Evolutionary conservation across 2,888 invertebrate species (phyloP).

Genomic region (Bhutanitis thaidina): DNA sequence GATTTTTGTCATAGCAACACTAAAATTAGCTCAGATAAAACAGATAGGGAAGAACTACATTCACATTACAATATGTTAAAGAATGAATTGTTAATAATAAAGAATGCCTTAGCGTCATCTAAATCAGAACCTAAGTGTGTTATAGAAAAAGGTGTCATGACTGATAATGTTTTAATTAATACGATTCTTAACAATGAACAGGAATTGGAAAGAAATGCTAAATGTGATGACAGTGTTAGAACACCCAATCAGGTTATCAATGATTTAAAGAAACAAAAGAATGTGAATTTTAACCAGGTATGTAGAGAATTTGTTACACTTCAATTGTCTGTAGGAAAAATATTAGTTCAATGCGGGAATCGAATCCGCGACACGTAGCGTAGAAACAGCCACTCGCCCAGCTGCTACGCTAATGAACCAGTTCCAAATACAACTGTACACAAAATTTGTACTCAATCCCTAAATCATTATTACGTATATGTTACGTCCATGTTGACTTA

Average conservation of each 20-base stretch:
- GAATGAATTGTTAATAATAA: constrained; percentile 46
- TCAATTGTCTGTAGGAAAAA: no score
- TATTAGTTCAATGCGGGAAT: no score
- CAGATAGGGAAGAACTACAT: constrained; percentile 35
- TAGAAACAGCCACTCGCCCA: no score
- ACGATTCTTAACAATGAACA: constrained; percentile 46
- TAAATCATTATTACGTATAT: no score
- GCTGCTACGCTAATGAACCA: no score
- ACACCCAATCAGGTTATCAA: constrained; percentile 51
- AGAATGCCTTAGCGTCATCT: constrained; percentile 43
- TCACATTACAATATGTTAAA: constrained; percentile 46
- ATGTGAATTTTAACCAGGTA: constrained; percentile 62
- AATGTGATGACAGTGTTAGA: constrained; percentile 32
- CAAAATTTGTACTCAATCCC: no score
- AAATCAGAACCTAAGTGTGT: constrained; percentile 41
- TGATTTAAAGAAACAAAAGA: constrained; percentile 63
- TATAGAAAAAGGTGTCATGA: constrained; percentile 45
- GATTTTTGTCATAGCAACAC: constrained; percentile 24
- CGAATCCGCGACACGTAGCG: no score
- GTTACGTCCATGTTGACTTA: no score
- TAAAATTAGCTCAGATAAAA: constrained; percentile 15
- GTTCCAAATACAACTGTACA: no score
- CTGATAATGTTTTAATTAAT: constrained; percentile 29
- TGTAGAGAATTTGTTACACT: not conserved
- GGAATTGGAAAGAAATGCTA: constrained; percentile 25